Evolutionary conservation across 2,797 vertebrate species (phyloP), one percentile per base, ranked within the genome.

Genomic region (Protosalanx chinensis): DNA sequence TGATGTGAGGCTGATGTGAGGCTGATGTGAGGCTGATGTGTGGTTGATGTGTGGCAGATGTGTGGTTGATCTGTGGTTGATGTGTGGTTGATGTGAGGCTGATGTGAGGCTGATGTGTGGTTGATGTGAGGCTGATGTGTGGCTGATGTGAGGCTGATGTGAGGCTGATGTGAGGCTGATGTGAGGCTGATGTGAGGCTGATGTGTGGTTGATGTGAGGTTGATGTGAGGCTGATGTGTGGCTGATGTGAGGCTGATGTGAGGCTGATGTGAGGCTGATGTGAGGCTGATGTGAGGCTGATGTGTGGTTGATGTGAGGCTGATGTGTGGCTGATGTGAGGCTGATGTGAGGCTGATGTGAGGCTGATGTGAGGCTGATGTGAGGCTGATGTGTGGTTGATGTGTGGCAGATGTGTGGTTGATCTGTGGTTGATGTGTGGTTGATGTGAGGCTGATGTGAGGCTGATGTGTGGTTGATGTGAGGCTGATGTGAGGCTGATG

Each of bases 361-460:
- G 58, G 46, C 76, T 71, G 72, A 27, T 27, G 23, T 27, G 23
- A 1, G 23, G 23, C 1, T 27, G 23, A 27, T 27, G 23, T 27
- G 23, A n/a, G n/a, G n/a, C n/a, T 27, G 81, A 74, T 72, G 67
- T 76, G 20, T 62, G 58, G 46, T 74, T 71, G 72, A 27, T 27
- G 23, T 27, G 23, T 27, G 23, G 23, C 1, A 1, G 23, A 27
- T 27, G 23, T 27, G 23, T 27, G n/a, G n/a, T n/a, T n/a, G n/a
- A n/a, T n/a, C n/a, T n/a, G n/a, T n/a, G n/a, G n/a, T n/a, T n/a
- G 81, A 74, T 72, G 67, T 76, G 20, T 62, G 58, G 46, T 74
- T 71, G 72, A 27, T 27, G 23, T 27, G 23, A 1, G 23, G 23
- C 1, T 27, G 23, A 27, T 27, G 23, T 27, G 23, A n/a, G n/a